These are phyloP conservation scores for Eristalis arbustorum DNA, from an alignment of 2,888 invertebrate species.

Conservation along the genomic window DNA sequence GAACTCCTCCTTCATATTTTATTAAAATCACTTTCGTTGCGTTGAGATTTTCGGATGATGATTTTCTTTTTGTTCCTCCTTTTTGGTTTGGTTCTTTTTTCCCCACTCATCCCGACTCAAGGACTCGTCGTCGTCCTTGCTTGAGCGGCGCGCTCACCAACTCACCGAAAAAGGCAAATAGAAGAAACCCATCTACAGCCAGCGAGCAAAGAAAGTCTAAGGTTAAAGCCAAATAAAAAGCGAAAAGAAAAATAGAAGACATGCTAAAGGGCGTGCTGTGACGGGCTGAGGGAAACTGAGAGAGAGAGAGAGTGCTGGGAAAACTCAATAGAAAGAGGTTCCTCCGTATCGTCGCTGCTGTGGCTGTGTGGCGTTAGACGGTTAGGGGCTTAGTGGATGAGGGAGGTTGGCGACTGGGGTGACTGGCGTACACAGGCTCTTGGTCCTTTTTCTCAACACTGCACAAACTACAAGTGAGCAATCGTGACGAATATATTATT, in stretches of 20 bases:
- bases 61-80: slow-evolving; percentile 38
- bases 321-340: slow-evolving; percentile 62
- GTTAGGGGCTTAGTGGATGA: neutral
- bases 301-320: neutral
- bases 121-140: slow-evolving; percentile 14
- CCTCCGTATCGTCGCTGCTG: too few species aligned
- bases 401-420: neutral
- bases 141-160: neutral
- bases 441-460: slow-evolving; percentile 30
- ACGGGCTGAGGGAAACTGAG: neutral
- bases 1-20: slow-evolving; percentile 76
- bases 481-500: slow-evolving; percentile 71
- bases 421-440: slow-evolving; percentile 16
- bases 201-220: slow-evolving; percentile 53
- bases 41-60: slow-evolving; percentile 77
- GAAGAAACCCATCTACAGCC: slow-evolving; percentile 41
- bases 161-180: slow-evolving; percentile 55
- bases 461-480: slow-evolving; percentile 69
- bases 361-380: slow-evolving; percentile 3
- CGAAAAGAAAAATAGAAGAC: slow-evolving; percentile 1
- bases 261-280: neutral
- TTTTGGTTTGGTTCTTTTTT: neutral
- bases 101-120: slow-evolving; percentile 25
- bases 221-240: slow-evolving; percentile 64
- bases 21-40: slow-evolving; percentile 80